A percentile compares a stretch with the other conserved stretches of the same genome.
These are phyloP conservation scores for Venustoraphidia nigricollis DNA, from an alignment of 2,888 invertebrate species.

Conservation along the genomic window DNA sequence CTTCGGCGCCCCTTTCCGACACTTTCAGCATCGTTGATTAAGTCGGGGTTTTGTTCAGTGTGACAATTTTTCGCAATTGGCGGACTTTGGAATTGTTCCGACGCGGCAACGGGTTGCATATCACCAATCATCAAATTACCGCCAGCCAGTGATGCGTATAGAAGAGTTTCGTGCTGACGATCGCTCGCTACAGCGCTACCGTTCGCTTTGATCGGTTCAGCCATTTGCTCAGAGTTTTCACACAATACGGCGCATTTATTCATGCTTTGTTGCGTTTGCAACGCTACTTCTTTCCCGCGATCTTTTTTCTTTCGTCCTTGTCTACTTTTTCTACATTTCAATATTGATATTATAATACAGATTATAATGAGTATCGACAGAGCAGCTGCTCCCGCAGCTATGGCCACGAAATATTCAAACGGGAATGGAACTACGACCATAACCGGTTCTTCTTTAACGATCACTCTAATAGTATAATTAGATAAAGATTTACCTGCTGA, in stretches of 20 bases:
- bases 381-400: slow-evolving; percentile 47
- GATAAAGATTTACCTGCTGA: slow-evolving; percentile 63
- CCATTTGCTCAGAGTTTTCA: slow-evolving; percentile 30
- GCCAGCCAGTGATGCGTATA: slow-evolving; percentile 28
- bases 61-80: slow-evolving; percentile 34
- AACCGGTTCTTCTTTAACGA: slow-evolving; percentile 56
- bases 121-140: slow-evolving; percentile 19
- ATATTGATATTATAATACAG: slow-evolving; percentile 46
- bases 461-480: slow-evolving; percentile 66
- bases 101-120: slow-evolving; percentile 17
- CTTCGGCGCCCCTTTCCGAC: slow-evolving; percentile 31
- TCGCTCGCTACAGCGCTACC: slow-evolving; percentile 37
- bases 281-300: slow-evolving; percentile 42
- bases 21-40: slow-evolving; percentile 62
- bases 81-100: slow-evolving; percentile 40
- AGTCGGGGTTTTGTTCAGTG: slow-evolving; percentile 59
- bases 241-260: slow-evolving; percentile 14
- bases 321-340: slow-evolving; percentile 26
- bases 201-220: slow-evolving; percentile 30
- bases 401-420: slow-evolving; percentile 52
- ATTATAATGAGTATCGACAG: slow-evolving; percentile 48
- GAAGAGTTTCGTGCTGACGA: slow-evolving; percentile 38
- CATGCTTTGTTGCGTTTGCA: slow-evolving; percentile 29
- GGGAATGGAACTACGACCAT: slow-evolving; percentile 46
- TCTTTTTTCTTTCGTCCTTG: slow-evolving; percentile 28